These are phyloP conservation scores for Stratiomys singularior DNA, from an alignment of 2,888 invertebrate genomes.

Conservation along the genomic window DNA sequence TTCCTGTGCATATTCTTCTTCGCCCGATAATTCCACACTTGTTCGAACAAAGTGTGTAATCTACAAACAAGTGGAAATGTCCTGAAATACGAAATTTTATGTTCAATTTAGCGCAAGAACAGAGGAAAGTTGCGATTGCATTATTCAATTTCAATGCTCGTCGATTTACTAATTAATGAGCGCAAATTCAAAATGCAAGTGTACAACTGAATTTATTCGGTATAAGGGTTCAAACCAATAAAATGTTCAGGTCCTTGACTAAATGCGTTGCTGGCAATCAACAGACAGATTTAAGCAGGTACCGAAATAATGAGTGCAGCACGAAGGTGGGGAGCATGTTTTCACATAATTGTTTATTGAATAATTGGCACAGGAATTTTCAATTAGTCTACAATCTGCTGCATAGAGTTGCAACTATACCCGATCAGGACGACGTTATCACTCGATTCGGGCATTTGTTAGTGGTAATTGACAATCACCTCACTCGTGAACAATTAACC, in stretches of 20 bases:
- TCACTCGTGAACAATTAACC: constrained; percentile 16
- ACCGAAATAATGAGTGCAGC: too few relatives aligned
- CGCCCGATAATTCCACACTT: not conserved
- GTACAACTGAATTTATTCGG: not conserved
- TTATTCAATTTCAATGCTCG: constrained; percentile 29
- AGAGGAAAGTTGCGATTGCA: constrained; percentile 32
- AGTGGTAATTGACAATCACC: constrained; percentile 14
- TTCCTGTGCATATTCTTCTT: too few relatives aligned
- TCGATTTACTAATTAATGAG: constrained; percentile 34
- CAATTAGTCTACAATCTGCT: constrained; percentile 18
- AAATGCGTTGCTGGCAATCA: too few relatives aligned
- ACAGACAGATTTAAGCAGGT: too few relatives aligned
- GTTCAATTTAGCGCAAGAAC: constrained; percentile 16
- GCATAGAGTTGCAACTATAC: not conserved
- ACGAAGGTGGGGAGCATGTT: not conserved
- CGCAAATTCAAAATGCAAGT: constrained; percentile 20
- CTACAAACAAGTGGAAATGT: too few relatives aligned
- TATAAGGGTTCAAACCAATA: too few relatives aligned
- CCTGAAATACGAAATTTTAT: constrained; percentile 19
- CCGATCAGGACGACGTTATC: constrained; percentile 1
- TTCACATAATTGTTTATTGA: constrained; percentile 15
- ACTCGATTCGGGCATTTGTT: not conserved
- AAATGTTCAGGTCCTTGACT: too few relatives aligned
- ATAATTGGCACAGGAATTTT: constrained; percentile 27
- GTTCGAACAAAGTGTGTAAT: not conserved